These are phyloP conservation scores for Gallinago jamesoni DNA, from an alignment of 2,113 vertebrate genomes.

Conservation along the genomic window DNA sequence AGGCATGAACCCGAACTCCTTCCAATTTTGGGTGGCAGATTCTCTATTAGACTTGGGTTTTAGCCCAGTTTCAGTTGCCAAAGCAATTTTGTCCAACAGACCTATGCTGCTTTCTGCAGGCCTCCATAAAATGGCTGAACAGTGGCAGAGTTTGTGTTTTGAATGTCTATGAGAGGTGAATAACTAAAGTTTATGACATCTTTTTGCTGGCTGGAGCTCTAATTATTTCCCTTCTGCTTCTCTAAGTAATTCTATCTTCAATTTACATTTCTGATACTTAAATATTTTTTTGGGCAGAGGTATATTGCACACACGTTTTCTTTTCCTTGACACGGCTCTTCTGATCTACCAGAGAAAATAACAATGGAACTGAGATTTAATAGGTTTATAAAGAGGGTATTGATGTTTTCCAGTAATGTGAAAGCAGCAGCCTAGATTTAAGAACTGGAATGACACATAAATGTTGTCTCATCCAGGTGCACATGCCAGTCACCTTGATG, in stretches of 20 bases:
- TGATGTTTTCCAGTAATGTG: neutral
- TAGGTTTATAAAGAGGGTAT: constrained; percentile 1
- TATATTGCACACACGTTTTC: neutral
- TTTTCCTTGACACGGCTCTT: constrained; percentile 31
- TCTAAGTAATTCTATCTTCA: constrained; percentile 39
- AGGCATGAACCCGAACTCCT: neutral
- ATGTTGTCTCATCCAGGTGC: constrained; percentile 24
- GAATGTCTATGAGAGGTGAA: neutral
- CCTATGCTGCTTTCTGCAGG: neutral
- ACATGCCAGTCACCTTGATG: constrained; percentile 20
- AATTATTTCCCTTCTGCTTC: constrained; percentile 54
- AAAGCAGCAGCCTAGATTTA: constrained; percentile 10
- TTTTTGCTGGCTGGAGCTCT: constrained; percentile 7
- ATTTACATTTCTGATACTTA: constrained; percentile 47
- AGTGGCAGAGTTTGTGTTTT: constrained; percentile 38
- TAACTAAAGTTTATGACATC: constrained; percentile 41
- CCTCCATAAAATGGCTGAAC: constrained; percentile 8
- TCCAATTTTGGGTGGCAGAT: neutral
- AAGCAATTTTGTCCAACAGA: neutral
- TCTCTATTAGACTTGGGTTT: constrained; percentile 5
- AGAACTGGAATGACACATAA: neutral
- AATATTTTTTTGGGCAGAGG: constrained; percentile 41
- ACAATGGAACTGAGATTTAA: constrained; percentile 34
- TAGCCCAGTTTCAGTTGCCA: constrained; percentile 9
- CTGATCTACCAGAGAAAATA: constrained; percentile 47